Base-by-base conservation (phyloP, 2,888 invertebrate genomes). In the Heteropelma amictum region DNA sequence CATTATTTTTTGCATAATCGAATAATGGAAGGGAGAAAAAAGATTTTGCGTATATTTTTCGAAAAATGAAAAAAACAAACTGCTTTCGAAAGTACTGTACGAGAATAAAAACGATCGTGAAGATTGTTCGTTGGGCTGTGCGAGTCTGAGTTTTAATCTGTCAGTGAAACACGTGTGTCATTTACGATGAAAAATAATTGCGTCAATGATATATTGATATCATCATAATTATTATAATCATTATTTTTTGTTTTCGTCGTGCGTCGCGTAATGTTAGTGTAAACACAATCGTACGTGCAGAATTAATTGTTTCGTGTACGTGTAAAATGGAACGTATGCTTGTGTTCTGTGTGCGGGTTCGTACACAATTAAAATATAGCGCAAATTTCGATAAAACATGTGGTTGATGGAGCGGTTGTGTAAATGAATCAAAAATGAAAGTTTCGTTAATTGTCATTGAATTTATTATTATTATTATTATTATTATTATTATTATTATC, bases 91-190 rank as follows among this genome's bases (percentile, higher is more conserved):
- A 80, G 81, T 78, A 80, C 86, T 83, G 79, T 81, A 82, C 83
- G 80, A 82, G 81, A 83, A 81, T 85, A 81, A n/a, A n/a, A 76
- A 30, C 75, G 81, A 84, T 84, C 83, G 82, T 86, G n/a, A 82
- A 82, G 84, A 85, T 85, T 82, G 84, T 85, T 81, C 83, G 84
- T 85, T 84, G 87, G 87, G 88, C 88, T 88, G 88, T 88, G 87
- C 86, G 86, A 88, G 87, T 87, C 86, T 86, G 86, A 80, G 65
- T 65, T 60, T 64, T 85, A 87, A 83, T 86, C 84, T 84, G 84
- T 79, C 77, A 67, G 54, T 72, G 67, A 75, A 51, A 71, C 47
- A 74, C 42, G 47, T 75, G 35, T 70, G 56, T 71, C 73, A 73
- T 53, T 49, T 38, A 17, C 26, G 47, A 67, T 17, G 40, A 38